Evolutionary conservation across 2,888 invertebrate species (phyloP), one percentile per base, ranked within the genome.

Genomic region (Rhimphoctona megacephalus): DNA sequence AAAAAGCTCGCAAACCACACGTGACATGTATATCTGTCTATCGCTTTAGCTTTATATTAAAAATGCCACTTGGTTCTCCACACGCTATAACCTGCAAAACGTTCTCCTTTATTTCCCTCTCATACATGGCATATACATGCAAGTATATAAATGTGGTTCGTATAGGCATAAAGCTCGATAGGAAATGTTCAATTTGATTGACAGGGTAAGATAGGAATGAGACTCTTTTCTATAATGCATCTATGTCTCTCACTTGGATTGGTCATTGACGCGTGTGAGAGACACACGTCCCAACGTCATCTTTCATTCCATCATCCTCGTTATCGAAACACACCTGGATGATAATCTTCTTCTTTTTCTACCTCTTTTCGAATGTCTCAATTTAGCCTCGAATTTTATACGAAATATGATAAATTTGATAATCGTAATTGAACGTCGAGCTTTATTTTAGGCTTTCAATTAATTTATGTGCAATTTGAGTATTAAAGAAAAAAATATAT

Each of bases 231-330:
- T 83, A 54, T 73, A 81, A 83, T 86, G 83, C 80, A 81, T 43
- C 43, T 22, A 61, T 49, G 39, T 83, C 81, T 79, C 72, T 36
- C 2, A 67, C 80, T 79, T 66, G 69, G 82, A 85, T 83, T 79
- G 77, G 76, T 76, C 80, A 83, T 83, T 80, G 85, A 69, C 81
- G 77, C 43, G 80, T 39, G 67, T 19, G 61, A n/a, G 30, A 46
- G 25, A 36, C 79, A 70, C n/a, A 83, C 61, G 82, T 85, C 64
- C 76, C 69, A 80, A 82, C 79, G 64, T 85, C 82, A 82, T 85
- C 43, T 70, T 79, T 80, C 61, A 22, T 14, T 61, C 64, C 54
- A 49, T 82, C 79, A 67, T 36, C 17, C 72, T 83, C 66, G 54
- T 76, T 66, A 76, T 79, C 67, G 36, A 52, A 49, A n/a, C 46